Evolutionary conservation across 2,888 invertebrate genomes (phyloP), one percentile per base, ranked within the genome.

Genomic region (Bedellia somnulentella): DNA sequence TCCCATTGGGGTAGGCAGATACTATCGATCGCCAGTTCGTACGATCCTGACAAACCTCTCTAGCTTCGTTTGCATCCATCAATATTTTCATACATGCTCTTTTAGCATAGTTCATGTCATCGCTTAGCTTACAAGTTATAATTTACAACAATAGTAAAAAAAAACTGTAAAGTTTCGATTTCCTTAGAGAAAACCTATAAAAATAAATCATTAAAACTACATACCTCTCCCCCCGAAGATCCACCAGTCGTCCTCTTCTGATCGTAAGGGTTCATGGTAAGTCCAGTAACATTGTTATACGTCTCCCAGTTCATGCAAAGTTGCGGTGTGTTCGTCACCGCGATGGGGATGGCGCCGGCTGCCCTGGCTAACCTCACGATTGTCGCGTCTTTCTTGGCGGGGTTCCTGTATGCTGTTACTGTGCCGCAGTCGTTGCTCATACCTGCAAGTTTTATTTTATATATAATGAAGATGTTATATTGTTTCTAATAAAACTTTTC

Each of bases 291-390:
- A 34, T 86, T 87, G 63, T 96, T 96, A 43, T 82, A 85, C 0
- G 91, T 90, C 62, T 96, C 94, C 86, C 89, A 92, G 73, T 89
- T 89, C 82, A 94, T 79, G 47, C 94, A 94, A 27, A 93, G 73
- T 49, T 95, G 94, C 1, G 94, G 93, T 0, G 92, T 88, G 55
- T 94, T 96, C 21, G 93, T 93, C 2, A 93, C 86, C 2, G 89
- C 83, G 28, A 95, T 60, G 3, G 89, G 87, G 37, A 95, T 90
- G 15, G 86, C 92, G 1, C 95, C 94, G 24, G 89, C 89, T 26
- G 83, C 78, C 40, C 83, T 80, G 30, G 89, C 81, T 23, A 80
- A 64, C 27, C 71, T 70, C 2, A 94, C 84, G 3, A 82, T 81
- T 1, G 82, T 82, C 0, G 93, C 92, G 62, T 94, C 92, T 24